These are phyloP conservation scores for Sebastes cheni DNA, from an alignment of 2,797 vertebrate species.

Conservation along the genomic window DNA sequence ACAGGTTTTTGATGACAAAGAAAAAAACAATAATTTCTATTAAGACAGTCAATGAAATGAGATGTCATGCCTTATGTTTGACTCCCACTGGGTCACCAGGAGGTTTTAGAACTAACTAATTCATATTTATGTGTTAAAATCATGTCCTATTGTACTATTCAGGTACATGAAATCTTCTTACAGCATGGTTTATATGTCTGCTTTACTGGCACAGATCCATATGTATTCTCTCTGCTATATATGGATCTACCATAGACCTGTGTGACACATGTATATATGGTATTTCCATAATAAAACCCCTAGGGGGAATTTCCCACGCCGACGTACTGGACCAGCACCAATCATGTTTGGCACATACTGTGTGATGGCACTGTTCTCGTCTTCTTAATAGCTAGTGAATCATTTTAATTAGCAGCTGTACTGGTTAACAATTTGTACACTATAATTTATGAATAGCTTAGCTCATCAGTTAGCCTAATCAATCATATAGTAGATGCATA, in stretches of 20 bases:
- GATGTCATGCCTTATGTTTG: neutral
- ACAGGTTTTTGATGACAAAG: conserved; percentile 1
- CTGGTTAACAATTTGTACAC: neutral
- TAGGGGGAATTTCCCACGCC: conserved; percentile 10
- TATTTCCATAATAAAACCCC: conserved; percentile 33
- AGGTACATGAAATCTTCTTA: neutral
- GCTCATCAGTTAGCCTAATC: neutral
- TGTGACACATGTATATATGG: conserved; percentile 15
- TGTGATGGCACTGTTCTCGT: neutral
- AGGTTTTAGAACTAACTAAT: neutral
- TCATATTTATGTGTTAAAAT: neutral
- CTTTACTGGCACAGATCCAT: conserved; percentile 14
- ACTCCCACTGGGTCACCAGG: neutral
- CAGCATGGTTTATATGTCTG: neutral
- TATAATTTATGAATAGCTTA: conserved; percentile 12
- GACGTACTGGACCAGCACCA: conserved; percentile 17
- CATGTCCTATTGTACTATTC: neutral
- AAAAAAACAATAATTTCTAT: neutral
- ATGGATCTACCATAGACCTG: conserved; percentile 29
- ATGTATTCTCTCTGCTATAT: conserved; percentile 12
- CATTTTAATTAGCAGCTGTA: conserved; percentile 49
- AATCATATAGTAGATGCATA: neutral
- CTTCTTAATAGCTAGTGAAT: conserved; percentile 29
- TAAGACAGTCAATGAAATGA: neutral
- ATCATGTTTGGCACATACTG: conserved; percentile 24